Evolutionary conservation across 2,113 vertebrate species (phyloP).

Genomic region (Mungos mungo): DNA sequence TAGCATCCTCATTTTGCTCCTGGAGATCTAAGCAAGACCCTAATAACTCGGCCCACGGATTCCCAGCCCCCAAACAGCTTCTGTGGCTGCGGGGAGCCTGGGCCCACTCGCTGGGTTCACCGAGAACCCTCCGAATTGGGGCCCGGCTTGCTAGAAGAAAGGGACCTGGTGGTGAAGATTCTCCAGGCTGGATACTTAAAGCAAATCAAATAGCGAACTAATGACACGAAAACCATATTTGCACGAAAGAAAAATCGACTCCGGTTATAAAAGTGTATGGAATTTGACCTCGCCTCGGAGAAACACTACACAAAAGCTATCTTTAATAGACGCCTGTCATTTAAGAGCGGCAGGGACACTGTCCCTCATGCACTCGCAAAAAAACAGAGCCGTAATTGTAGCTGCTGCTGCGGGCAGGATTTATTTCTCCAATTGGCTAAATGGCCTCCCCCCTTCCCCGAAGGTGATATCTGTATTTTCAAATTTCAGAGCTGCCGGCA

Average conservation of each 20-base stretch:
- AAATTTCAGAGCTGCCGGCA: slow-evolving; percentile 66
- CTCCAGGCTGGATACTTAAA: slow-evolving; percentile 55
- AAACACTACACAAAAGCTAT: slow-evolving; percentile 74
- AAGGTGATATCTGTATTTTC: slow-evolving; percentile 55
- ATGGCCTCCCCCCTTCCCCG: slow-evolving; percentile 40
- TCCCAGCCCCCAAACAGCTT: neutral
- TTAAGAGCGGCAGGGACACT: slow-evolving; percentile 70
- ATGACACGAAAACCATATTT: slow-evolving; percentile 67
- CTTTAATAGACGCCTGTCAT: slow-evolving; percentile 80
- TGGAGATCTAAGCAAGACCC: slow-evolving; percentile 54
- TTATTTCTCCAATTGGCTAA: slow-evolving; percentile 65
- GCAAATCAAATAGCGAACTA: slow-evolving; percentile 62
- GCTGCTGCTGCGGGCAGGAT: slow-evolving; percentile 61
- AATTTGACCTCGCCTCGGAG: slow-evolving; percentile 76
- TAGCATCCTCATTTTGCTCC: neutral
- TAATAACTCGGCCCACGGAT: neutral
- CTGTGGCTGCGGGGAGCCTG: neutral
- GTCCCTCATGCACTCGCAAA: slow-evolving; percentile 57
- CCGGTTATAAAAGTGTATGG: slow-evolving; percentile 66
- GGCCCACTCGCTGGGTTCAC: slow-evolving; percentile 35
- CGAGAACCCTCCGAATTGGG: slow-evolving; percentile 58
- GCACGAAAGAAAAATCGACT: slow-evolving; percentile 66
- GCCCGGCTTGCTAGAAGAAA: neutral
- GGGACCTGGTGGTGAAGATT: slow-evolving; percentile 50
- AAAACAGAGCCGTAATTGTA: slow-evolving; percentile 65